Evolutionary conservation across 2,888 invertebrate species (phyloP).

Genomic region (Zygogramma bicolorata): DNA sequence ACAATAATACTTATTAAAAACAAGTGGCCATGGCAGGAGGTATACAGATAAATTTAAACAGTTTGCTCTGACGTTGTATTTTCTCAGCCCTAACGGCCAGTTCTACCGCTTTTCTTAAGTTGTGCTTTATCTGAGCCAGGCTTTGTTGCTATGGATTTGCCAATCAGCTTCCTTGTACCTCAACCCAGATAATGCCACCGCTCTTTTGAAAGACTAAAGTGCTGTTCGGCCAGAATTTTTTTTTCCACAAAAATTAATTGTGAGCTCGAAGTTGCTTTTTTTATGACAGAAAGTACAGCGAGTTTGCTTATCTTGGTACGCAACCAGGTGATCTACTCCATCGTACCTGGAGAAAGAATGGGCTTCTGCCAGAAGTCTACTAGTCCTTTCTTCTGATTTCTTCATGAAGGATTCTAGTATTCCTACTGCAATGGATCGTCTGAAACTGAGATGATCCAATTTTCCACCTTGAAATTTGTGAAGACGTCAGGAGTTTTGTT

Average conservation of each 20-base stretch:
- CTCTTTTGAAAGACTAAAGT: background rate
- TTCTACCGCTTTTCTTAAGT: no score
- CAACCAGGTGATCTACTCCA: constrained; percentile 25
- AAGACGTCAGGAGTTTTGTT: constrained; percentile 54
- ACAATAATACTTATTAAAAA: no score
- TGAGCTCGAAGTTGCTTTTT: background rate
- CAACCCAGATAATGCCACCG: background rate
- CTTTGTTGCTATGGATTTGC: no score
- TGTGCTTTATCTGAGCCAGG: no score
- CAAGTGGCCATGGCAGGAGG: no score
- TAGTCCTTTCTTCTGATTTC: background rate
- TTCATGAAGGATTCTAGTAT: constrained; percentile 30
- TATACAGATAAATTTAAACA: no score
- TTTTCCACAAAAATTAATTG: background rate
- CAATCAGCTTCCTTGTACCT: no score
- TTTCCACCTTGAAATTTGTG: constrained; percentile 35
- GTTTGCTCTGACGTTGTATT: no score
- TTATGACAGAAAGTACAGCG: constrained; percentile 26
- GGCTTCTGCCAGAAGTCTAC: background rate
- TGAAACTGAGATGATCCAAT: constrained; percentile 47
- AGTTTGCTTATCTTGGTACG: constrained; percentile 28
- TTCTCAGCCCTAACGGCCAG: no score
- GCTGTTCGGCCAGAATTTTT: background rate
- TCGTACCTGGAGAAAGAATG: background rate
- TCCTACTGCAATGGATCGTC: constrained; percentile 39